Evolutionary conservation across 2,888 invertebrate genomes (phyloP).

Genomic region (Arrhopalites spinosus): DNA sequence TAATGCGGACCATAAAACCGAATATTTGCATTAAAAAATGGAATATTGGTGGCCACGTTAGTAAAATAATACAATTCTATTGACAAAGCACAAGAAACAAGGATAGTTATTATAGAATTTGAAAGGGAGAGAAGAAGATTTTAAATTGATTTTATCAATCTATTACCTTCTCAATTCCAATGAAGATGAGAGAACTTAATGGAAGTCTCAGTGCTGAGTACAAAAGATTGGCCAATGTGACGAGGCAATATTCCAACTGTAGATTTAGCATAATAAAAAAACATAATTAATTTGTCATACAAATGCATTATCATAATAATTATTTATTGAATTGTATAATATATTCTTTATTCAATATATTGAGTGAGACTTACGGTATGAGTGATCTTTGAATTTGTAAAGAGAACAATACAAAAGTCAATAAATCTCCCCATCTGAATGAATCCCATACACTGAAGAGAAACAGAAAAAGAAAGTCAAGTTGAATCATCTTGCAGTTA

Average conservation of each 20-base stretch:
- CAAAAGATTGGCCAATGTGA: neutral
- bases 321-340: too few relatives aligned
- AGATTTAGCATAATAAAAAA: too few relatives aligned
- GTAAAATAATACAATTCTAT: neutral
- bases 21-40: neutral
- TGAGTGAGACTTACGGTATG: constrained; percentile 1
- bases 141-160: neutral
- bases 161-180: constrained; percentile 14
- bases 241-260: constrained; percentile 8
- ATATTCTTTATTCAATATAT: neutral
- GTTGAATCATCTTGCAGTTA: neutral
- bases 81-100: neutral
- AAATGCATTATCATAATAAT: too few relatives aligned
- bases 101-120: neutral
- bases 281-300: neutral
- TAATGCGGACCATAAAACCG: neutral
- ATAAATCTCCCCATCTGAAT: constrained; percentile 9
- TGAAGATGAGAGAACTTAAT: constrained; percentile 10
- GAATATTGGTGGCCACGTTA: neutral
- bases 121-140: neutral
- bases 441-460: neutral
- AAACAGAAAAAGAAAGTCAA: neutral
- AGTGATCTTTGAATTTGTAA: neutral
- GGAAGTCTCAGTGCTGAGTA: neutral
- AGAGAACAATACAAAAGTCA: neutral